Evolutionary conservation across 2,888 invertebrate species (phyloP).

Genomic region (Trissolcus japonicus): DNA sequence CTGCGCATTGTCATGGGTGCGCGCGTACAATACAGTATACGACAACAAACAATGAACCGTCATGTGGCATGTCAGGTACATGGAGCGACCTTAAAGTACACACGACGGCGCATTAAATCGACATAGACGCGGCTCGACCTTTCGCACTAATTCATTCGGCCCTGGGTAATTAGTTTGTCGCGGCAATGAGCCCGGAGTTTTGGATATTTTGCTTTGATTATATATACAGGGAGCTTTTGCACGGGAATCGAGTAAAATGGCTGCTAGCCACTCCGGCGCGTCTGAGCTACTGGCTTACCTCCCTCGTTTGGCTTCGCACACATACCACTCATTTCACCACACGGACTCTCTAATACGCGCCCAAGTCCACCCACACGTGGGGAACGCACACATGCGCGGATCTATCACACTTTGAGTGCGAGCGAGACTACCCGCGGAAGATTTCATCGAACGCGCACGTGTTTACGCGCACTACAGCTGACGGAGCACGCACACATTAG

Average conservation of each 20-base stretch:
- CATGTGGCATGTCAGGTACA: no score
- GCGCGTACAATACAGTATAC: no score
- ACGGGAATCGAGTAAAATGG: slow-evolving; percentile 74
- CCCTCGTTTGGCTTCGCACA: slow-evolving; percentile 74
- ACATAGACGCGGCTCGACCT: no score
- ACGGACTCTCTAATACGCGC: slow-evolving; percentile 49
- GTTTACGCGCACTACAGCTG: slow-evolving; percentile 75
- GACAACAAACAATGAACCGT: no score
- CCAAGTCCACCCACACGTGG: slow-evolving; percentile 56
- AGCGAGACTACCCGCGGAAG: slow-evolving; percentile 36
- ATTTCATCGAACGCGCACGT: slow-evolving; percentile 71
- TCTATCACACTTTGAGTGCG: slow-evolving; percentile 39
- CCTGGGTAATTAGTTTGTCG: no score
- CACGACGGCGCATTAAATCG: not conserved
- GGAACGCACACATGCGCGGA: slow-evolving; percentile 59
- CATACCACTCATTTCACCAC: slow-evolving; percentile 67
- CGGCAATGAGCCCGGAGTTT: no score
- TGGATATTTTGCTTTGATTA: no score
- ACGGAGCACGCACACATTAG: slow-evolving; percentile 62
- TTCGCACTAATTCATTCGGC: no score
- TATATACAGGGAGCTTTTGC: slow-evolving; percentile 59
- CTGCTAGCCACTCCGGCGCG: slow-evolving; percentile 75
- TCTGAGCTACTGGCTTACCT: slow-evolving; percentile 75
- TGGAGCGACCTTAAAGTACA: no score
- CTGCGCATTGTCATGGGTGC: no score